Evolutionary conservation across 2,113 vertebrate genomes (phyloP), one percentile per base, ranked within the genome.

Genomic region (Cyphomyrus plagiostoma): DNA sequence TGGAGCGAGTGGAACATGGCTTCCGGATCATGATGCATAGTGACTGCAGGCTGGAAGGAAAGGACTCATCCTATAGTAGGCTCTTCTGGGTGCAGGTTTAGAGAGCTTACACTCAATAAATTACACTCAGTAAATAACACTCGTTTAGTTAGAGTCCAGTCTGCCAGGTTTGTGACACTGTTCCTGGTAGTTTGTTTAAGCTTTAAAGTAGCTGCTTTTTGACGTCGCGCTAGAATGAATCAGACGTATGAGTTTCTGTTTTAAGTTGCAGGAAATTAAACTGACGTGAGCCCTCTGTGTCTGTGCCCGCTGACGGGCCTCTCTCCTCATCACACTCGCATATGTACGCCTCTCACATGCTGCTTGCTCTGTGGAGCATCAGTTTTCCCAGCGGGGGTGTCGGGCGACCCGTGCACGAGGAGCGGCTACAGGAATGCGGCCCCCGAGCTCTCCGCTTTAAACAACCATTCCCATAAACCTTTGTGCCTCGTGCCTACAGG

Each of bases 391-490:
- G 94, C 94, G 92, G 94, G 94, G 93, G 95, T 58, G 23, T 95
- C 94, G 94, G 95, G 94, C 92, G 92, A 35, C 93, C 91, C 91
- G 92, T 88, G 93, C 94, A 95, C 93, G 95, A 95, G 62, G 9
- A 13, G 94, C 93, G 94, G 93, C 77, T 17, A 6, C 39, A 3
- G 30, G 42, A 82, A 42, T 93, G 92, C 92, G 92, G 92, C 94
- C 91, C 89, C 89, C 77, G 15, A 91, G 91, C 89, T 58, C 93
- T 93, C 82, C 91, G 89, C 91, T 93, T 94, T 90, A 94, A 95
- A 94, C 93, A 92, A 94, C 93, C 94, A 94, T 95, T 95, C 94
- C 95, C 94, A 95, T 94, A 96, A 96, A 95, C 95, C 95, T 96
- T 95, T 95, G 95, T 94, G 95, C 95, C 94, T 93, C 93, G 66